phyloP scores from a whole-genome alignment of 2,797 vertebrate genomes.

The Melanogrammus aeglefinus region DNA sequence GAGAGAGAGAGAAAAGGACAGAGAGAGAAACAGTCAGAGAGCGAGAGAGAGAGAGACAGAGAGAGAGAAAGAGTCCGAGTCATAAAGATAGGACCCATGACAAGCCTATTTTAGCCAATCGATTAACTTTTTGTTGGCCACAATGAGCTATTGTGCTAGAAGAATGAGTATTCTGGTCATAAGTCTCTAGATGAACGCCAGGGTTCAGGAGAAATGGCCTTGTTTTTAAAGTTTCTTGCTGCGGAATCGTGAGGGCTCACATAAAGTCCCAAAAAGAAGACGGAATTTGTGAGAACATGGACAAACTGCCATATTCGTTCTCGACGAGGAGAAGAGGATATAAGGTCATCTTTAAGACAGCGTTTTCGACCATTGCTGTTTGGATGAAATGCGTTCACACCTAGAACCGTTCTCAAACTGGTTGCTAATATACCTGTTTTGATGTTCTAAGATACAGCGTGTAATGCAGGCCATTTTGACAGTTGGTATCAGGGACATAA shows the following conservation, averaged over 20 bases:
- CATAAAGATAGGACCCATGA: background rate
- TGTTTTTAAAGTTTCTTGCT: background rate
- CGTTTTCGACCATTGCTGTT: background rate
- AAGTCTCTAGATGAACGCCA: background rate
- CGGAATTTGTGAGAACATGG: too few species aligned
- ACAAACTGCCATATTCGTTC: background rate
- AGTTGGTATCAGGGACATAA: background rate
- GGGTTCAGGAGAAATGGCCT: background rate
- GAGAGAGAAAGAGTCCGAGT: background rate
- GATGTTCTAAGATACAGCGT: background rate
- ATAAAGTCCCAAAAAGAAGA: background rate
- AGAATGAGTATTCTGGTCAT: background rate
- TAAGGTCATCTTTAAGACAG: too few species aligned
- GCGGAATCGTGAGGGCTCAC: background rate
- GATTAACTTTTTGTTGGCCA: background rate
- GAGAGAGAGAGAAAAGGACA: too few species aligned
- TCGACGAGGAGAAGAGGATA: too few species aligned
- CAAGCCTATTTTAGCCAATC: background rate
- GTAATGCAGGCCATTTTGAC: background rate
- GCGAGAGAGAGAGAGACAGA: too few species aligned
- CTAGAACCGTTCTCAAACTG: background rate
- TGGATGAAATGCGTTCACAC: background rate
- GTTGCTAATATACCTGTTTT: background rate
- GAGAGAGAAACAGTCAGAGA: too few species aligned
- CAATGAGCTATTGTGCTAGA: background rate